A percentile compares a stretch with the other conserved stretches of the same genome.
phyloP scores from a whole-genome alignment of 2,888 invertebrate genomes.

The Eristalinus sepulchralis region DNA sequence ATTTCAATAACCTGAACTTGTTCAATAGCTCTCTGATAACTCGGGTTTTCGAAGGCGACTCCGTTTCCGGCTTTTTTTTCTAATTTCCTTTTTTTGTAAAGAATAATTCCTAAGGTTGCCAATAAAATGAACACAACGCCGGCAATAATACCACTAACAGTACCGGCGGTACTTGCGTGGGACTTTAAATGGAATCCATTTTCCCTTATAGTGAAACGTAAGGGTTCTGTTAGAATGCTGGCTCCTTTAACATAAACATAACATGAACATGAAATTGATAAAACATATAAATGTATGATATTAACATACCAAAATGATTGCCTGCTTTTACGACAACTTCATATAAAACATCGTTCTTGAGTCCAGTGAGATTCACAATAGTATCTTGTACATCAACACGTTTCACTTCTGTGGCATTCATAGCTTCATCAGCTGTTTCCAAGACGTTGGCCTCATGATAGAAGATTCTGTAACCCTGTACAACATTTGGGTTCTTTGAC shows the following conservation, averaged over 20 bases:
- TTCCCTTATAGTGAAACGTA: constrained; percentile 88
- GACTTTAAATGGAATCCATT: constrained; percentile 88
- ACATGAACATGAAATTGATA: not conserved
- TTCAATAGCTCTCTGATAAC: constrained; percentile 89
- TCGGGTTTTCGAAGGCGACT: constrained; percentile 92
- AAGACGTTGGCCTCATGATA: constrained; percentile 86
- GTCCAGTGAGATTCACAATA: constrained; percentile 86
- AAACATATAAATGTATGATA: not conserved
- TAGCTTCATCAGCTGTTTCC: constrained; percentile 70
- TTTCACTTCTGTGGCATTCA: constrained; percentile 82
- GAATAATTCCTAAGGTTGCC: constrained; percentile 80
- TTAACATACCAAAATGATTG: constrained; percentile 85
- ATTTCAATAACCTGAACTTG: constrained; percentile 84
- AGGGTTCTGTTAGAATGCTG: constrained; percentile 87
- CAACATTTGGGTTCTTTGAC: constrained; percentile 89
- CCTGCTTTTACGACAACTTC: constrained; percentile 92
- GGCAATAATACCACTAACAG: constrained; percentile 80
- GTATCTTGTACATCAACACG: constrained; percentile 88
- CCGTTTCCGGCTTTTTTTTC: constrained; percentile 83
- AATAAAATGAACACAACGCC: constrained; percentile 79
- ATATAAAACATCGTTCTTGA: constrained; percentile 88
- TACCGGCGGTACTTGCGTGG: constrained; percentile 79
- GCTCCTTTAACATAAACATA: constrained; percentile 82
- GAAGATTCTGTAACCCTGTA: constrained; percentile 91
- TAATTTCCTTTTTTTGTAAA: constrained; percentile 78